phyloP scores from a whole-genome alignment of 2,797 vertebrate genomes.

The Danio tinwini region DNA sequence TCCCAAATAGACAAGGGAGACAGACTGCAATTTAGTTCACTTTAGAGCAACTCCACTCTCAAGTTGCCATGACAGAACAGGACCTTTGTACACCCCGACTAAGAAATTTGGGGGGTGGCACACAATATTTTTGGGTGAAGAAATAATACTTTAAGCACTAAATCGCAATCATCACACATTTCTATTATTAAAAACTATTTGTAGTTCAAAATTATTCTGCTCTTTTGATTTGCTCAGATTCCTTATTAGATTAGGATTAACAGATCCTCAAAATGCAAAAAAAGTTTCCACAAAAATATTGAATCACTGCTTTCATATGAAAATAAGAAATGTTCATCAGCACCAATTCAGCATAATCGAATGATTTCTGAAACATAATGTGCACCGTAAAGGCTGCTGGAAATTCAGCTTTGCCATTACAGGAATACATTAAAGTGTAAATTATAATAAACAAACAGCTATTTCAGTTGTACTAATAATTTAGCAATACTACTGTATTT shows the following conservation, averaged over 20 bases:
- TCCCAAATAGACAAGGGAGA: too few relatives aligned
- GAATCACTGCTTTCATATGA: neutral
- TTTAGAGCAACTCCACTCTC: too few relatives aligned
- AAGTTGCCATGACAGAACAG: too few relatives aligned
- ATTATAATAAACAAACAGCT: neutral
- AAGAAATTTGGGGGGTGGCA: neutral
- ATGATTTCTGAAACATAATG: neutral
- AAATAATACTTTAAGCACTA: too few relatives aligned
- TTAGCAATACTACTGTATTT: neutral
- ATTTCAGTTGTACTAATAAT: neutral
- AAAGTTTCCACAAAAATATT: neutral
- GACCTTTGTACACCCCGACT: neutral
- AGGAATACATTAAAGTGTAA: neutral
- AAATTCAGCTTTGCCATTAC: neutral
- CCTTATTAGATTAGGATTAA: too few relatives aligned
- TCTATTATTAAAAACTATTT: neutral
- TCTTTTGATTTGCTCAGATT: neutral
- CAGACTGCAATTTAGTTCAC: too few relatives aligned
- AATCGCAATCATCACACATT: neutral
- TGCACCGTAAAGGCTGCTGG: neutral
- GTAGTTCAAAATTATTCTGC: neutral
- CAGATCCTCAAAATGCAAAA: neutral
- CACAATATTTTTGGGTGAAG: too few relatives aligned
- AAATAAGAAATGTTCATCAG: neutral
- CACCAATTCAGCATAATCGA: neutral